Evolutionary conservation across 2,113 vertebrate species (phyloP), one percentile per base, ranked within the genome.

Genomic region (Orientallactaga bullata): DNA sequence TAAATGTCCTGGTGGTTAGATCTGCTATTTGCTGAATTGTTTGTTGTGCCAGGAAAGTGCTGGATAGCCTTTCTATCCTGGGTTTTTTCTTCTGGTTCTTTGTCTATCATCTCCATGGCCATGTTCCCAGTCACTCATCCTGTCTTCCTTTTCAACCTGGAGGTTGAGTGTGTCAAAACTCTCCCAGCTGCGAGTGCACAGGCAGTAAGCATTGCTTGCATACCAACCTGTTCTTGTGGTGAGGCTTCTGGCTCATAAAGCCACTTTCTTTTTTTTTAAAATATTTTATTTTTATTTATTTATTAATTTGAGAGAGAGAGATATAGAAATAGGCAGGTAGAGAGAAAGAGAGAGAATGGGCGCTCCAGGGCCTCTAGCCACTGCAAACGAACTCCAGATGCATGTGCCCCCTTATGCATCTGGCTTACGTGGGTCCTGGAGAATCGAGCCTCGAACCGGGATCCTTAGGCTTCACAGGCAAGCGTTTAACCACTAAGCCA

Each of bases 1-100:
- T 95, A 97, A 98, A 98, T 95, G 98, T 98, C 87, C 97, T 96
- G 84, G 97, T 98, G 85, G 98, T 96, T 77, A 98, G 78, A 28
- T 98, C 96, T 7, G 96, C 96, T 47, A 94, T 97, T 95, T 98
- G 97, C 66, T 98, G 92, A 30, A 97, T 97, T 15, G 97, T 97
- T n/a, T n/a, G n/a, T 47, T 94, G 98, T 98, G 94, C 97, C 97
- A 95, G 97, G 26, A 98, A 97, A 85, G 96, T 97, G 55, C 97
- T 0, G 97, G 97, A 23, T 97, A 97, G n/a, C 91, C 96, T 0
- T 65, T 97, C 86, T 93, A 95, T 89, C 98, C 94, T 42, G 97
- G 89, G 79, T 96, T 95, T 4, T 95, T 2, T 7, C 79, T 97
- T 96, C 94, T 98, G 95, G 47, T 74, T 77, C 42, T 6, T 96